Evolutionary conservation across 2,113 vertebrate species (phyloP), one percentile per base, ranked within the genome.

Genomic region (Oryzias woworae): DNA sequence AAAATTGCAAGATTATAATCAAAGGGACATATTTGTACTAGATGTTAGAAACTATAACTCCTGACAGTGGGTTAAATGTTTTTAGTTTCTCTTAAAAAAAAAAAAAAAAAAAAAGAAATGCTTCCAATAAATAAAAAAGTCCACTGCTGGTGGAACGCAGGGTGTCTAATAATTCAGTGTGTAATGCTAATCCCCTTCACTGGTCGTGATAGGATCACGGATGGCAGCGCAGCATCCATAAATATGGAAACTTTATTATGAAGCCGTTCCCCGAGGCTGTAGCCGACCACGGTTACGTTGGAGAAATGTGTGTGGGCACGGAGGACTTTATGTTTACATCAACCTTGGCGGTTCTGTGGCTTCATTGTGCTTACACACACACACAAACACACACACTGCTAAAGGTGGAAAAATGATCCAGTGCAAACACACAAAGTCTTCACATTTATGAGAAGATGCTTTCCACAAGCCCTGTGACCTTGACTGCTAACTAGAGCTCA

Each of bases 161-260:
- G 54, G 58, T 62, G 73, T 76, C 69, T 78, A 69, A 53, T 47
- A 61, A 87, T 76, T 73, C 49, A 5, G 71, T 43, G 68, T 80
- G 83, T 85, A 86, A 85, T 71, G 78, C 73, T 66, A 87, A 87
- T 85, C 87, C 55, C 49, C 50, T 68, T 17, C 69, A 85, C 87
- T 56, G 81, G 85, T 86, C 79, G 60, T 75, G 65, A 75, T 71
- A 48, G 44, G 62, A 66, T 70, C 63, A 81, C 80, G 22, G 52
- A 83, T 69, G 68, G 72, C 62, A 41, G 64, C 59, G 42, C 52
- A 53, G 28, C 58, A 77, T 44, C 54, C 69, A 85, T 88, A 85
- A 84, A 88, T 85, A 86, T 84, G 75, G 81, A 69, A 36, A 78
- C 44, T 67, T 80, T 75, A 71, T 77, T 78, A 77, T 80, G 50